A percentile compares a stretch with the other conserved stretches of the same genome.
Conservation (phyloP, 1,140 invertebrate genomes). For the Onthophagus taurus region DNA sequence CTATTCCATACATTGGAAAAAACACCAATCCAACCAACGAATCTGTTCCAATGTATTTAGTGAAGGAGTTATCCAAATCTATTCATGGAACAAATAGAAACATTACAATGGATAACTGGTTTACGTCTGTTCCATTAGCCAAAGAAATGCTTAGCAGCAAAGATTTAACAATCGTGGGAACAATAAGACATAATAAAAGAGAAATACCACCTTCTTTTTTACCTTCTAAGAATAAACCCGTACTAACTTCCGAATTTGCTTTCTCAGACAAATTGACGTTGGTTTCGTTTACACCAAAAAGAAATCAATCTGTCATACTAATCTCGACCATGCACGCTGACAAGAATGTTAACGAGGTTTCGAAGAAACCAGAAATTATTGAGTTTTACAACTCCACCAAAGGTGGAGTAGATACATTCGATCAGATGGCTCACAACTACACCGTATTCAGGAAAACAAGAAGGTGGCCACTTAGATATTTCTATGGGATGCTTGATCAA, state of each 20-base stretch:
- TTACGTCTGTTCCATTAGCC: conserved; percentile 10
- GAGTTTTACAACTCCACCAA: no score
- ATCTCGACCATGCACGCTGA: not conserved
- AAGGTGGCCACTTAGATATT: conserved; percentile 6
- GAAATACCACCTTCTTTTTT: conserved; percentile 25
- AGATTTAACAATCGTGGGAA: conserved; percentile 30
- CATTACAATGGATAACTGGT: conserved; percentile 13
- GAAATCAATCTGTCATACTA: conserved; percentile 11
- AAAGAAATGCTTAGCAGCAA: conserved; percentile 19
- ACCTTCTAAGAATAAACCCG: not conserved
- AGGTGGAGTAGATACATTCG: conserved; percentile 10
- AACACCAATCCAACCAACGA: no score
- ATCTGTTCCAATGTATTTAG: conserved; percentile 6
- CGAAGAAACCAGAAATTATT: not conserved
- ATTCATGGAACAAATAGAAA: conserved; percentile 13
- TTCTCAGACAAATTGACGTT: conserved; percentile 31
- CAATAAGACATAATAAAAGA: conserved; percentile 27
- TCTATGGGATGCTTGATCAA: no score
- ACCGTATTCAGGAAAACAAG: conserved; percentile 4
- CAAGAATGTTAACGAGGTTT: not conserved
- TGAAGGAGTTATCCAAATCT: conserved; percentile 2
- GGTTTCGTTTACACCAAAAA: conserved; percentile 34
- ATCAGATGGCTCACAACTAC: conserved; percentile 5
- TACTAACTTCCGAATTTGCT: conserved; percentile 26
- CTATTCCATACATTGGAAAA: conserved; percentile 6